Percentiles rank a stretch among this genome's conserved stretches.
phyloP scores from a whole-genome alignment of 2,888 invertebrate genomes.

The Phania funesta region DNA sequence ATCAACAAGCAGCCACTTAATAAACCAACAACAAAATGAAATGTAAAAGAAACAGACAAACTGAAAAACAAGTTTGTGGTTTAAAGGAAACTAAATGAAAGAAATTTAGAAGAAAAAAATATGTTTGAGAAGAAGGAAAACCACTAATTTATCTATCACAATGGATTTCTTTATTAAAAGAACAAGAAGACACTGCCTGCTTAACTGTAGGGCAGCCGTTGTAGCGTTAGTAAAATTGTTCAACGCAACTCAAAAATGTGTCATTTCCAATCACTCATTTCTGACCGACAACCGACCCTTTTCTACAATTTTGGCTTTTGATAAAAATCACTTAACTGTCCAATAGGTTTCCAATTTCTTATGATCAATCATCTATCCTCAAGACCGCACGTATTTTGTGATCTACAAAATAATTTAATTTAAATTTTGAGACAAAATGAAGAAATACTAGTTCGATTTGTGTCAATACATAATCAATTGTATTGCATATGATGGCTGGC shows the following conservation, averaged over 20 bases:
- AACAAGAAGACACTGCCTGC: neutral
- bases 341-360: neutral
- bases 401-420: too few species aligned
- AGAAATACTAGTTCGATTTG: too few species aligned
- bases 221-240: neutral
- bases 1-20: slow-evolving; percentile 2
- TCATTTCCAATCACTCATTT: neutral
- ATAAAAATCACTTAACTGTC: neutral
- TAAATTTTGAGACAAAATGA: too few species aligned
- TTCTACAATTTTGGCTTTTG: too few species aligned
- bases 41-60: slow-evolving; percentile 54
- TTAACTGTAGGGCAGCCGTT: slow-evolving; percentile 20
- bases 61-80: slow-evolving; percentile 57
- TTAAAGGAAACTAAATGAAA: slow-evolving; percentile 45
- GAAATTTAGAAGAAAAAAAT: neutral
- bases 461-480: too few species aligned
- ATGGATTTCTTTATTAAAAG: slow-evolving; percentile 37
- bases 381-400: too few species aligned
- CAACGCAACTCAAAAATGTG: neutral
- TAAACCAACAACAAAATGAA: slow-evolving; percentile 25
- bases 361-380: too few species aligned
- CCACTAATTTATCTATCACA: slow-evolving; percentile 40
- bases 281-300: neutral
- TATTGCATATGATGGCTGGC: too few species aligned
- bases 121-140: slow-evolving; percentile 37